A percentile compares a stretch with the other conserved stretches of the same genome.
Conservation (phyloP, 2,888 invertebrate species). For the Rotaria magnacalcarata region DNA sequence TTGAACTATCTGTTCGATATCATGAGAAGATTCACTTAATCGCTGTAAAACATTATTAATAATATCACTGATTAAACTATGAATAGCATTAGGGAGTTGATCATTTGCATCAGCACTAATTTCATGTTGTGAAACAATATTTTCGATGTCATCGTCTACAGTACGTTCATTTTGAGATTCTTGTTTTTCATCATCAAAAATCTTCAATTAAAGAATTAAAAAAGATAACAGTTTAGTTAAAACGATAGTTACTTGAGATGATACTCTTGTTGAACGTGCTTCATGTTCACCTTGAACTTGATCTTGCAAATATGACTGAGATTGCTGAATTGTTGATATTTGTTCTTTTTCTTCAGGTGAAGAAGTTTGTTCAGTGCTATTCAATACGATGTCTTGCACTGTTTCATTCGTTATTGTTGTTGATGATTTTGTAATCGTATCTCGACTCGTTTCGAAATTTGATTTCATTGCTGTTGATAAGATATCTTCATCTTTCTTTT, state of each 20-base stretch:
- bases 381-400: not conserved
- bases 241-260: too few relatives aligned
- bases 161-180: not conserved
- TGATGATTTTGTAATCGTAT: not conserved
- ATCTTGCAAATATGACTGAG: too few relatives aligned
- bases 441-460: not conserved
- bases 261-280: too few relatives aligned
- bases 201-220: too few relatives aligned
- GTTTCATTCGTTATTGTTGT: not conserved
- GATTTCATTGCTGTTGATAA: not conserved
- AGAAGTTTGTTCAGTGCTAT: not conserved
- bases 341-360: not conserved
- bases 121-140: not conserved
- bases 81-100: not conserved
- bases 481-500: not conserved
- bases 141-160: not conserved
- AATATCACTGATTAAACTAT: not conserved
- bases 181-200: too few relatives aligned
- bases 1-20: not conserved
- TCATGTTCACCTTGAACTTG: too few relatives aligned
- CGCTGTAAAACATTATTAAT: not conserved
- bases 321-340: not conserved
- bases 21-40: not conserved
- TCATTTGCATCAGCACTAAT: not conserved
- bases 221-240: too few relatives aligned